Base-by-base conservation (phyloP, 1,140 invertebrate genomes). In the Leptonema lineaticorne region DNA sequence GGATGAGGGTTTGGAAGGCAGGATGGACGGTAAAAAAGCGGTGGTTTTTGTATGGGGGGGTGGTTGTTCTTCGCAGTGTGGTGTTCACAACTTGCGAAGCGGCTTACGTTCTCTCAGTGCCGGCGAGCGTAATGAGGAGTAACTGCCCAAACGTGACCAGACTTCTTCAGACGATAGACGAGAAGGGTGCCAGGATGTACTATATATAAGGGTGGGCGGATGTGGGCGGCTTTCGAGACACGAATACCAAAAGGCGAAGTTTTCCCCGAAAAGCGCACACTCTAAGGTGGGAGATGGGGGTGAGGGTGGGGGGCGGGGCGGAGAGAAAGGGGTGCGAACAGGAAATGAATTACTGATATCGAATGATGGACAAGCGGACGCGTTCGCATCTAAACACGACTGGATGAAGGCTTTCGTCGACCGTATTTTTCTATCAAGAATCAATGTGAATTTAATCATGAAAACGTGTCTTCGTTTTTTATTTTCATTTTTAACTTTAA, bases 61-160 rank as follows among this genome's bases (percentile, higher is more conserved):
- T 50, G 63, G 33, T 20, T 18, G 46, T 57, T 66, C 50, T n/a
- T n/a, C n/a, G n/a, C n/a, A n/a, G n/a, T n/a, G 29, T n/a, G 24
- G 41, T 68, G 67, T 63, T 68, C 67, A 63, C 67, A 68, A 68
- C 58, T 68, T 68, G 50, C 50, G 22, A 48, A 53, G 60, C 26
- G 50, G 62, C 67, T 69, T 69, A 69, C 33, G 60, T 33, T 27
- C 67, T 50, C 37, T 41, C 37, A 27, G 53, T 62, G 59, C 18
- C 29, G 33, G 46, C 45, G 66, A 63, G 57, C 63, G 70, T 72
- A 72, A 72, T 72, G 70, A 72, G 67, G 67, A 72, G 67, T 72
- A 72, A 72, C 67, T 72, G 67, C 67, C 70, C 7, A 41, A 16
- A 63, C 70, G 70, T 72, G 70, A 57, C 64, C 64, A 16, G 64